These are phyloP conservation scores for Melanostigma gelatinosum DNA, from an alignment of 2,113 vertebrate genomes.

Conservation along the genomic window DNA sequence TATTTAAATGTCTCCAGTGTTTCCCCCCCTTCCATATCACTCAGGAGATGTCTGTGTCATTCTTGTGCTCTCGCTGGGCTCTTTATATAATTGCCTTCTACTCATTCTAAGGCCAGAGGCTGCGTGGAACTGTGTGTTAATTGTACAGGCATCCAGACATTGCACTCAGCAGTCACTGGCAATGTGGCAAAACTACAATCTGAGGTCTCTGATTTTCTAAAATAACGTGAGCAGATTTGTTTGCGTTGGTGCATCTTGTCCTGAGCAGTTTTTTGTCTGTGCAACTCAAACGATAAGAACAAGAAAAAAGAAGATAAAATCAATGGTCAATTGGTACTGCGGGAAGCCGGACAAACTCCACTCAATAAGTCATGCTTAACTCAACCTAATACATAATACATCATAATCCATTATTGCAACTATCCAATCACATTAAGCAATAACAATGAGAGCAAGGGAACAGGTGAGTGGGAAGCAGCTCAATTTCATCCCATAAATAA, in stretches of 20 bases:
- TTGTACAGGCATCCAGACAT: conserved; percentile 57
- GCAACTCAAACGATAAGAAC: neutral
- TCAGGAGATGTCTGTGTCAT: conserved; percentile 48
- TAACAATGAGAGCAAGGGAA: conserved; percentile 71
- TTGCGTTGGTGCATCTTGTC: neutral
- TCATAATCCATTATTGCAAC: conserved; percentile 72
- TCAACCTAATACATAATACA: conserved; percentile 67
- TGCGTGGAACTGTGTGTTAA: conserved; percentile 63
- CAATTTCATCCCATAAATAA: conserved; percentile 76
- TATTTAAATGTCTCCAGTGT: conserved; percentile 52
- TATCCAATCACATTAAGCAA: conserved; percentile 72
- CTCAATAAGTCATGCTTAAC: conserved; percentile 63
- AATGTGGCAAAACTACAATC: conserved; percentile 56
- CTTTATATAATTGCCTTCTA: conserved; percentile 72
- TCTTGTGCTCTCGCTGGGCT: conserved; percentile 42
- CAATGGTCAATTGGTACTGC: neutral
- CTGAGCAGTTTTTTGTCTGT: neutral
- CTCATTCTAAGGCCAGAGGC: conserved; percentile 65
- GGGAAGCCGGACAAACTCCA: conserved; percentile 38
- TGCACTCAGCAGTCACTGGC: conserved; percentile 43
- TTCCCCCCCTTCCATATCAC: conserved; percentile 53
- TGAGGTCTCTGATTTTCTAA: conserved; percentile 21
- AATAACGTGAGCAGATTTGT: conserved; percentile 20
- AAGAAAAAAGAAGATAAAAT: neutral
- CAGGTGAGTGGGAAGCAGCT: conserved; percentile 76